These are phyloP conservation scores for Linnaemya vulpina DNA, from an alignment of 2,888 invertebrate species.

Conservation along the genomic window DNA sequence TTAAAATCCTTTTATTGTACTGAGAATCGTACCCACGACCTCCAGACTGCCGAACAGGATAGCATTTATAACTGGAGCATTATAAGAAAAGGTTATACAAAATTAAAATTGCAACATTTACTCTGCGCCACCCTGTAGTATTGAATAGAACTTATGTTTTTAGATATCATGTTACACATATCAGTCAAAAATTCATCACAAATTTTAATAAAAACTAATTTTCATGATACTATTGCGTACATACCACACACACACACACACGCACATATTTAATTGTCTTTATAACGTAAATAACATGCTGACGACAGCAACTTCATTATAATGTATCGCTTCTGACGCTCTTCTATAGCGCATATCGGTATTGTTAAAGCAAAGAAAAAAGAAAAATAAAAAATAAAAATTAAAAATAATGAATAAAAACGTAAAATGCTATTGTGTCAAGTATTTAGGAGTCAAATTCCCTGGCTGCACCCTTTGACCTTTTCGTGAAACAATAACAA, in stretches of 20 bases:
- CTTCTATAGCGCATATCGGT: neutral
- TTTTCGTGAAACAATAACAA: conserved; percentile 12
- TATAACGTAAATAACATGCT: neutral
- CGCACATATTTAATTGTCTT: neutral
- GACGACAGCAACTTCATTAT: conserved; percentile 19
- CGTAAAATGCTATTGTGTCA: neutral
- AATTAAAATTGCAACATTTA: no score
- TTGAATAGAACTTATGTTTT: no score
- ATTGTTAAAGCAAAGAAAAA: neutral
- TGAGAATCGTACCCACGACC: no score
- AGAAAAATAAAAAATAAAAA: neutral
- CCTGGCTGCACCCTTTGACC: conserved; percentile 46
- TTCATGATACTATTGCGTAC: neutral
- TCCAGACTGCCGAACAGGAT: no score
- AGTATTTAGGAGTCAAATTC: neutral
- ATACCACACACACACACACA: no score
- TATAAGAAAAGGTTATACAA: no score
- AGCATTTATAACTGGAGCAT: no score
- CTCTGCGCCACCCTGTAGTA: no score
- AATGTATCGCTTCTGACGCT: neutral
- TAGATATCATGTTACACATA: neutral
- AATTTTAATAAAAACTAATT: neutral
- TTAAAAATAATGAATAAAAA: neutral
- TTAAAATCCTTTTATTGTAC: no score
- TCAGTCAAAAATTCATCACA: neutral